Percentiles rank a stretch among this genome's conserved stretches.
Conservation (phyloP, 2,797 vertebrate genomes). For the Enteromius trimaculatus region DNA sequence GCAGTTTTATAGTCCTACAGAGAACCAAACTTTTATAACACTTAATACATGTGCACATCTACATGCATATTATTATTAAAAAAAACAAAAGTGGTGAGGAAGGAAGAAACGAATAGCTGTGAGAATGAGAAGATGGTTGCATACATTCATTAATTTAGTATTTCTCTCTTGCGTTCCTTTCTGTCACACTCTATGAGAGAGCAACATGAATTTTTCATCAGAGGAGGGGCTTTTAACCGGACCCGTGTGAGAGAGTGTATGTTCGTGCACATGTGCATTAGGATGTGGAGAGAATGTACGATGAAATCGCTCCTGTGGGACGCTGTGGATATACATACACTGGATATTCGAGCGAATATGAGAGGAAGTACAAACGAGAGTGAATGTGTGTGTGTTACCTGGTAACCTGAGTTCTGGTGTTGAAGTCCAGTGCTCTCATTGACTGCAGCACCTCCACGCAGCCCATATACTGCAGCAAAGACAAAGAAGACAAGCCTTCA, state of each 20-base stretch:
- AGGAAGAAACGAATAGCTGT: not conserved
- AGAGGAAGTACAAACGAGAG: not conserved
- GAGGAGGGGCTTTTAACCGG: constrained; percentile 49
- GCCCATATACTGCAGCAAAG: constrained; percentile 90
- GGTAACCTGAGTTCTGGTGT: constrained; percentile 97
- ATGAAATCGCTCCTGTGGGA: constrained; percentile 30
- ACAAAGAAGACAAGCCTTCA: constrained; percentile 42
- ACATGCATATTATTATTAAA: not conserved
- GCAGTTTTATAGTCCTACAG: not conserved
- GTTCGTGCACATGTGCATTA: constrained; percentile 31
- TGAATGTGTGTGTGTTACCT: constrained; percentile 77
- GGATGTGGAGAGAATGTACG: constrained; percentile 21
- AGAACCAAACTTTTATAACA: not conserved
- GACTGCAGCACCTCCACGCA: constrained; percentile 98
- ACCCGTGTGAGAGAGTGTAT: constrained; percentile 14
- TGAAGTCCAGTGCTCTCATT: constrained; percentile 97
- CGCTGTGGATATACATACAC: constrained; percentile 8
- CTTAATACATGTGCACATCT: not conserved
- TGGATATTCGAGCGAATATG: constrained; percentile 24
- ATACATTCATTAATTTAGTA: constrained; percentile 1
- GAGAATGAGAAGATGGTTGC: not conserved
- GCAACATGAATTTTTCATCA: constrained; percentile 61
- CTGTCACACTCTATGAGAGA: constrained; percentile 43
- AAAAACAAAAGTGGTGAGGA: not conserved
- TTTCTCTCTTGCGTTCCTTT: constrained; percentile 2